These are phyloP conservation scores for Amphibalanus amphitrite DNA, from an alignment of 1,140 invertebrate species.

Conservation along the genomic window DNA sequence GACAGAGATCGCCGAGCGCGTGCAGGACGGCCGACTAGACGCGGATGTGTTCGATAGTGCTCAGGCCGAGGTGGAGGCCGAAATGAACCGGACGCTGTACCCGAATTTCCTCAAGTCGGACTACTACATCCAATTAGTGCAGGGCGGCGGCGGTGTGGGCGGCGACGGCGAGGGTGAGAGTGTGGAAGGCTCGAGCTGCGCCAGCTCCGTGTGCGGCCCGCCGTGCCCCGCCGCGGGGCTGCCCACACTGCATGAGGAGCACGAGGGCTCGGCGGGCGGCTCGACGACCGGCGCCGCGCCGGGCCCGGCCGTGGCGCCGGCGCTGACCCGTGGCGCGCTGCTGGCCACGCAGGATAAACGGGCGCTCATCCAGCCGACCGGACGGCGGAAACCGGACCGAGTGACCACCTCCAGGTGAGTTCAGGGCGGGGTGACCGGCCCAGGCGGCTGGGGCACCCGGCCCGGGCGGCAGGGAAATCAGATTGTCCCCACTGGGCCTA, in stretches of 20 bases:
- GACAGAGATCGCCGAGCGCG: background rate
- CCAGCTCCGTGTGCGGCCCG: too few species aligned
- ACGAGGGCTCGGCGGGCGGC: too few species aligned
- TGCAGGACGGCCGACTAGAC: slow-evolving; percentile 14
- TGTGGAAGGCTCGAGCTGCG: too few species aligned
- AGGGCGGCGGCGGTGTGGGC: slow-evolving; percentile 21
- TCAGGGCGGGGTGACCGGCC: too few species aligned
- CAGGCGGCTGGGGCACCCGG: too few species aligned
- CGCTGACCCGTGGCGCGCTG: slow-evolving; percentile 57
- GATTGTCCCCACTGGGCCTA: too few species aligned
- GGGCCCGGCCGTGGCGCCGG: slow-evolving; percentile 23
- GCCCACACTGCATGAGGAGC: too few species aligned
- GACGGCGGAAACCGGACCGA: slow-evolving; percentile 25
- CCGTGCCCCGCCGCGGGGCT: too few species aligned
- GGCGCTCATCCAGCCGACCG: slow-evolving; percentile 41
- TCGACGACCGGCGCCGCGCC: too few species aligned
- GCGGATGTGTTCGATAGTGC: slow-evolving; percentile 44
- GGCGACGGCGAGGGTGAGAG: too few species aligned
- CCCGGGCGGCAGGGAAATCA: too few species aligned
- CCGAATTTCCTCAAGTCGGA: slow-evolving; percentile 79
- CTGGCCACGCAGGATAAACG: slow-evolving; percentile 52
- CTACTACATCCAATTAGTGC: slow-evolving; percentile 72
- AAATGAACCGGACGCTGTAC: slow-evolving; percentile 69
- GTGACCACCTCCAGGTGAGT: background rate
- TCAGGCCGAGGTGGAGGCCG: slow-evolving; percentile 53